A percentile compares a stretch with the other conserved stretches of the same genome.
These are phyloP conservation scores for Conchocele bisecta DNA, from an alignment of 2,888 invertebrate genomes.

Conservation along the genomic window DNA sequence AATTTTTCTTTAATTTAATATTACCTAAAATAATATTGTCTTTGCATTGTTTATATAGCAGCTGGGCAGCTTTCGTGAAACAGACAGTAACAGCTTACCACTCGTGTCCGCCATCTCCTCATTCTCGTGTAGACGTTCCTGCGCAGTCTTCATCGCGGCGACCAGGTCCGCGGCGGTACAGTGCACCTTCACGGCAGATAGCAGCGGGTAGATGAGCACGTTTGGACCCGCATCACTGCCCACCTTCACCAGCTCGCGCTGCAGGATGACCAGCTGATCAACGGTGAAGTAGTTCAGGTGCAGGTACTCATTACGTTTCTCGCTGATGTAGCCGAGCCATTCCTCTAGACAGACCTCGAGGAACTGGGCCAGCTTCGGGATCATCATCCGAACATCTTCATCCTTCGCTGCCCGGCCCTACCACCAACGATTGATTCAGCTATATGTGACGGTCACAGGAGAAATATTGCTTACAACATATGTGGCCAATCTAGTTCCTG, in stretches of 20 bases:
- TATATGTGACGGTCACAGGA: too few species aligned
- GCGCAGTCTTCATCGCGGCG: conserved; percentile 54
- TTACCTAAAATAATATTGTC: too few species aligned
- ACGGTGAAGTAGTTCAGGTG: conserved; percentile 75
- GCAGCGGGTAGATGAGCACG: conserved; percentile 60
- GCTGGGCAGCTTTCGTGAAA: too few species aligned
- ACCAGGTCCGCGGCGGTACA: conserved; percentile 61
- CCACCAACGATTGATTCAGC: too few species aligned
- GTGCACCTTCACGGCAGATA: conserved; percentile 60
- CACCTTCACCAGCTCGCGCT: conserved; percentile 66
- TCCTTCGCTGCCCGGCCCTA: conserved; percentile 36
- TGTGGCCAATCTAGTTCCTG: too few species aligned
- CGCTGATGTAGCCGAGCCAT: conserved; percentile 67
- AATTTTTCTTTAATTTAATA: too few species aligned
- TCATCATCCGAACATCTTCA: conserved; percentile 56
- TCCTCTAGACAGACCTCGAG: conserved; percentile 66
- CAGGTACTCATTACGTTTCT: conserved; percentile 57
- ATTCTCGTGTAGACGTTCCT: conserved; percentile 4
- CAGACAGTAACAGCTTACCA: too few species aligned
- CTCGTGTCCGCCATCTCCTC: neutral
- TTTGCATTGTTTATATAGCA: too few species aligned
- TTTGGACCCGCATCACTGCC: conserved; percentile 48
- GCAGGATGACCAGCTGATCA: conserved; percentile 76
- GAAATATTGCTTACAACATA: too few species aligned
- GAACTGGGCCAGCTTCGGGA: conserved; percentile 64